phyloP scores from a whole-genome alignment of 2,888 invertebrate species.

The Hypomecis punctinalis region DNA sequence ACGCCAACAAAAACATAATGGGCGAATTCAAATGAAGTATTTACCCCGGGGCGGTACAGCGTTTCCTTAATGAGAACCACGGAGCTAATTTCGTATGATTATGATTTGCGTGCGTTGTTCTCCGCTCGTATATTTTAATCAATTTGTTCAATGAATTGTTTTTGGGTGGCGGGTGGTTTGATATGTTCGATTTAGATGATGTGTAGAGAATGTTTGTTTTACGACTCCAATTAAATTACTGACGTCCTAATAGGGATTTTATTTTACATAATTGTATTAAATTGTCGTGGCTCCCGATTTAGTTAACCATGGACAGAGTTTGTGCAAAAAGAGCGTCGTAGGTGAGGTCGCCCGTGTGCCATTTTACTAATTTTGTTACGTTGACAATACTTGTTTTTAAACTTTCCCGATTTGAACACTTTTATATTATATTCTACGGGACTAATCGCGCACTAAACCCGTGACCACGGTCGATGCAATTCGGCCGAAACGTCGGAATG shows the following conservation, averaged over 20 bases:
- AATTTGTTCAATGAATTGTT: constrained; percentile 54
- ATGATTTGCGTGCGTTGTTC: constrained; percentile 51
- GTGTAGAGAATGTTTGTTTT: constrained; percentile 15
- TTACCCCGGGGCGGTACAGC: constrained; percentile 61
- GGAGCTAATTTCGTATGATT: constrained; percentile 54
- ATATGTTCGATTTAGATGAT: constrained; percentile 13
- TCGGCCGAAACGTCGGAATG: no score
- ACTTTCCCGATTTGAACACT: no score
- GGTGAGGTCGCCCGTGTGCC: no score
- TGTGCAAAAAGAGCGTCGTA: no score
- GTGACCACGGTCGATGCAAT: no score
- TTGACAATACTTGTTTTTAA: no score
- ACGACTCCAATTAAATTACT: background rate
- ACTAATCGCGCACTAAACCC: no score
- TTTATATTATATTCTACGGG: no score
- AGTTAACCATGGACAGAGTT: no score
- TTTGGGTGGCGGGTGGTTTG: constrained; percentile 48
- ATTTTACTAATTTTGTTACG: no score
- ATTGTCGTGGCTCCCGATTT: background rate
- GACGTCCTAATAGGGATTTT: no score
- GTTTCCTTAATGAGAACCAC: constrained; percentile 54
- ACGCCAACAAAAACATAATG: constrained; percentile 54
- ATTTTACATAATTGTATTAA: no score
- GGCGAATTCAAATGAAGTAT: constrained; percentile 53
- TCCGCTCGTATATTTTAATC: constrained; percentile 55